Evolutionary conservation across 2,113 vertebrate genomes (phyloP), one percentile per base, ranked within the genome.

Genomic region (Hymenochirus boettgeri): DNA sequence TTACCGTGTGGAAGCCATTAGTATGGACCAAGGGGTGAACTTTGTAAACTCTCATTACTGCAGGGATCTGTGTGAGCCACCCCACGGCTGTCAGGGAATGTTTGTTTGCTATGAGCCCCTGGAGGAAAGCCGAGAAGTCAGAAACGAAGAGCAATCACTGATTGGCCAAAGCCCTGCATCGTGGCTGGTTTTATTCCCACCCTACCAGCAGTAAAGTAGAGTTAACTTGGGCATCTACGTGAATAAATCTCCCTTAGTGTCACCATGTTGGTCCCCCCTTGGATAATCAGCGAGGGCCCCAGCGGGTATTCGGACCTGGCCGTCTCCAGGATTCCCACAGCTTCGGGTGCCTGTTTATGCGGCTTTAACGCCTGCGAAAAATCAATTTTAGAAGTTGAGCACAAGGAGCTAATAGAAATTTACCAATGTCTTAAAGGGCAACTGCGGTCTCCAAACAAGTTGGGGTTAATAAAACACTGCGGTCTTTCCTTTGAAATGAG

Each of bases 101-200:
- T 83, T 99, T 29, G 76, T 98, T 25, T 88, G 90, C 66, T 97
- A 97, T 18, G 48, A 47, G 0, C 75, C 87, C 1, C 27, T 11
- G 2, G 48, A 56, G 23, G 18, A n/a, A 13, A 15, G 18, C 50
- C 45, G 55, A 4, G 4, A 3, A 2, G 3, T n/a, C n/a, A n/a
- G n/a, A n/a, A n/a, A n/a, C n/a, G n/a, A n/a, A n/a, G n/a, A 51
- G 37, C 25, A 19, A 50, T 10, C 8, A 25, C 23, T 3, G 21
- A 19, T 15, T 33, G 19, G 73, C 50, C 45, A 27, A 10, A 15
- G 1, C 3, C 51, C 47, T 25, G 15, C n/a, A 18, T 74, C 82
- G 0, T 95, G 94, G 92, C 80, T 97, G 4, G 79, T 97, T n/a
- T 2, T 99, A 91, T 76, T 91, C 93, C 11, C 96, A 99, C 42